Percentiles rank a stretch among this genome's conserved stretches.
Evolutionary conservation across 2,797 vertebrate genomes (phyloP).

Genomic region (Hydrophis major): DNA sequence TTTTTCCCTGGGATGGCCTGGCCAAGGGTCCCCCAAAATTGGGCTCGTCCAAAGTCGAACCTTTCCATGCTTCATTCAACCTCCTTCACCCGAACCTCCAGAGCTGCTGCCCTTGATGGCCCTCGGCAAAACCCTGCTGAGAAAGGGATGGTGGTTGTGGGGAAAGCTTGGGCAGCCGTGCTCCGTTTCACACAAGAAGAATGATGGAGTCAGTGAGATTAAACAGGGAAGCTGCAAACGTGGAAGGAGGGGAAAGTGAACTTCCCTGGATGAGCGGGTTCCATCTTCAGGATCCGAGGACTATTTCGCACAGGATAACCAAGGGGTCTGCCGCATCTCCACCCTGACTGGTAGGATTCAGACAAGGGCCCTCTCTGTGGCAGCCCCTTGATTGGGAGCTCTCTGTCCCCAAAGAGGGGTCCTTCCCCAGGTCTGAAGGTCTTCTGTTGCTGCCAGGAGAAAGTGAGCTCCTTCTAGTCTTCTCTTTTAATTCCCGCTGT

Average conservation of each 20-base stretch:
- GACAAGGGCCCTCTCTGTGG: neutral
- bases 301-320: too few species aligned
- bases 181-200: slow-evolving; percentile 41
- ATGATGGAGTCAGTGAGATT: too few species aligned
- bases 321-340: neutral
- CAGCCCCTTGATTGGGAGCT: neutral
- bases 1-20: slow-evolving; percentile 17
- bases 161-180: neutral
- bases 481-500: too few species aligned
- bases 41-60: slow-evolving; percentile 31
- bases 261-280: neutral
- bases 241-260: neutral
- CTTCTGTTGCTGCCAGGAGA: neutral
- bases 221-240: neutral
- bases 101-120: slow-evolving; percentile 36
- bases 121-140: slow-evolving; percentile 46
- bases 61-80: slow-evolving; percentile 30
- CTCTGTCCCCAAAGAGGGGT: neutral
- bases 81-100: slow-evolving; percentile 33
- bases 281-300: neutral
- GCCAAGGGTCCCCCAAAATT: slow-evolving; percentile 22
- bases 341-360: too few species aligned
- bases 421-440: neutral
- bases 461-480: neutral
- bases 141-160: neutral